A percentile compares a stretch with the other conserved stretches of the same genome.
Conservation (phyloP, 2,888 invertebrate genomes). For the Caradrina clavipalpis region DNA sequence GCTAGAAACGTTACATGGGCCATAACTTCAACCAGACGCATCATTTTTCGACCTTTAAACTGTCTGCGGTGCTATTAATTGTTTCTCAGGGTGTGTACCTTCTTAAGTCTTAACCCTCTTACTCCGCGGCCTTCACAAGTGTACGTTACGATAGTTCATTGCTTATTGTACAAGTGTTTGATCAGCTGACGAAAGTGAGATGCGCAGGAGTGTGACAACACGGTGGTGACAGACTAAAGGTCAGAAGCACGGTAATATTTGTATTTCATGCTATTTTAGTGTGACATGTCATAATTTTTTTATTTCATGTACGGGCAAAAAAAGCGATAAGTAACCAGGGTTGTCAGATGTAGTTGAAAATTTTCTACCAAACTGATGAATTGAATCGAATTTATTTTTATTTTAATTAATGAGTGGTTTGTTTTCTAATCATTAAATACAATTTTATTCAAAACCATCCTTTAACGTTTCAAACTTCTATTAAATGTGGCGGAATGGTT, state of each 20-base stretch:
- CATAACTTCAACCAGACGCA: background rate
- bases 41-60: background rate
- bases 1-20: no score
- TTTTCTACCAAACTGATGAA: no score
- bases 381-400: no score
- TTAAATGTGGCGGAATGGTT: no score
- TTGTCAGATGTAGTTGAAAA: no score
- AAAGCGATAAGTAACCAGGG: no score
- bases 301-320: conserved; percentile 32
- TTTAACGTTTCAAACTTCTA: no score
- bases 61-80: conserved; percentile 3
- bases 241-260: conserved; percentile 53
- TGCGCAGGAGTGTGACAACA: conserved; percentile 59
- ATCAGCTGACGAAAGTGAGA: conserved; percentile 71
- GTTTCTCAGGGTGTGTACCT: background rate
- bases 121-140: conserved; percentile 17
- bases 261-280: conserved; percentile 47
- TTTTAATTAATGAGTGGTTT: no score
- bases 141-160: conserved; percentile 49
- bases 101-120: conserved; percentile 26
- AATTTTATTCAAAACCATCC: no score
- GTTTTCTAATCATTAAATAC: no score
- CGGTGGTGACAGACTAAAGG: conserved; percentile 52
- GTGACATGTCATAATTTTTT: conserved; percentile 24
- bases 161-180: conserved; percentile 70